Evolutionary conservation across 2,113 vertebrate genomes (phyloP).

Genomic region (Camelus dromedarius): DNA sequence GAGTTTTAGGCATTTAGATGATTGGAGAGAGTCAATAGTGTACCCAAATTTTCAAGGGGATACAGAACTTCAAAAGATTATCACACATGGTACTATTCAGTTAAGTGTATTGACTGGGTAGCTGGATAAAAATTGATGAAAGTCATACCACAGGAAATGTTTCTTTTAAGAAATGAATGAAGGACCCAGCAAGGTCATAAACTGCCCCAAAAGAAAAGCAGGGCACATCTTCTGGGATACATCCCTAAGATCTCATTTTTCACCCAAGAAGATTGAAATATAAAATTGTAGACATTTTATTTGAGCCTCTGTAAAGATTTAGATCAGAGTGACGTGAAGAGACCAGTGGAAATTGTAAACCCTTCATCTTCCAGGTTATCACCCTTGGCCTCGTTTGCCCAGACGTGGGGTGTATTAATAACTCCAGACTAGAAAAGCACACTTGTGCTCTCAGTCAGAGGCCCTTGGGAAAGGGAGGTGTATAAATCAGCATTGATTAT

Average conservation of each 20-base stretch:
- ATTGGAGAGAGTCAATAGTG: neutral
- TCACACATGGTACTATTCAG: neutral
- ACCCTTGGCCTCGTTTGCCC: neutral
- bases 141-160: neutral
- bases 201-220: neutral
- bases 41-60: neutral
- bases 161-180: conserved; percentile 29
- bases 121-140: neutral
- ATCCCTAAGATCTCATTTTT: neutral
- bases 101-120: neutral
- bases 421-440: conserved; percentile 44
- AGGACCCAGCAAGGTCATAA: neutral
- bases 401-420: conserved; percentile 11
- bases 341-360: neutral
- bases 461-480: neutral
- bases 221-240: neutral
- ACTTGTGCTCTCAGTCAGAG: conserved; percentile 35
- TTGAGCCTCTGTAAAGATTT: neutral
- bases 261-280: neutral
- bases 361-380: neutral
- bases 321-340: neutral
- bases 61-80: neutral
- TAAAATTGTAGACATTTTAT: neutral
- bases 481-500: conserved; percentile 58
- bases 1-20: neutral